Conservation (phyloP, 2,797 vertebrate species). For the Steatocranus sp. region DNA sequence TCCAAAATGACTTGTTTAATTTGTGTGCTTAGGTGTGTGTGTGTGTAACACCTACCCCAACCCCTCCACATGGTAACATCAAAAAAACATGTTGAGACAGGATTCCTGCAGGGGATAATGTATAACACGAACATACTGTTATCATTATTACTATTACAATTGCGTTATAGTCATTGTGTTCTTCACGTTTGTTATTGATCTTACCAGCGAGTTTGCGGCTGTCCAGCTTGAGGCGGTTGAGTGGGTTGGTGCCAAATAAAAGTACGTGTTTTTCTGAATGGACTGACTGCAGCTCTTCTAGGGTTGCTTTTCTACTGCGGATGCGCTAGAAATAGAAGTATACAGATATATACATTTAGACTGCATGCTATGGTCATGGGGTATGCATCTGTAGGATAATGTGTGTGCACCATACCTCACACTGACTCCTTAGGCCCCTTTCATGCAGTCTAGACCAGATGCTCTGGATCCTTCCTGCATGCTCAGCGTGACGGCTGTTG, state of each 20-base stretch:
- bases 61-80: slow-evolving; percentile 88
- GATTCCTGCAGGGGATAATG: slow-evolving; percentile 72
- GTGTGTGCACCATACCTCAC: slow-evolving; percentile 76
- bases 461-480: slow-evolving; percentile 85
- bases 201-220: slow-evolving; percentile 76
- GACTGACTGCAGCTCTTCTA: slow-evolving; percentile 86
- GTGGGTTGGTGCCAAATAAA: slow-evolving; percentile 84
- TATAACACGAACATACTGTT: background rate
- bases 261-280: slow-evolving; percentile 83
- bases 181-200: background rate
- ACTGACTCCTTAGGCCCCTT: slow-evolving; percentile 82
- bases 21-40: background rate
- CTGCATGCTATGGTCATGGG: background rate
- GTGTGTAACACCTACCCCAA: slow-evolving; percentile 81
- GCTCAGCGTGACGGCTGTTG: slow-evolving; percentile 85
- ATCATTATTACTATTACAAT: background rate
- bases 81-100: slow-evolving; percentile 81
- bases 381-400: background rate
- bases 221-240: slow-evolving; percentile 85
- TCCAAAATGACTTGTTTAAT: slow-evolving; percentile 38
- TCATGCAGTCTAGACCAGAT: slow-evolving; percentile 91
- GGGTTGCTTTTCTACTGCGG: slow-evolving; percentile 82
- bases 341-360: background rate
- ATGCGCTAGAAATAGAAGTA: slow-evolving; percentile 59
- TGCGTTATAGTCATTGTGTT: background rate